These are phyloP conservation scores for Puntigrus tetrazona DNA, from an alignment of 2,113 vertebrate genomes.

Conservation along the genomic window DNA sequence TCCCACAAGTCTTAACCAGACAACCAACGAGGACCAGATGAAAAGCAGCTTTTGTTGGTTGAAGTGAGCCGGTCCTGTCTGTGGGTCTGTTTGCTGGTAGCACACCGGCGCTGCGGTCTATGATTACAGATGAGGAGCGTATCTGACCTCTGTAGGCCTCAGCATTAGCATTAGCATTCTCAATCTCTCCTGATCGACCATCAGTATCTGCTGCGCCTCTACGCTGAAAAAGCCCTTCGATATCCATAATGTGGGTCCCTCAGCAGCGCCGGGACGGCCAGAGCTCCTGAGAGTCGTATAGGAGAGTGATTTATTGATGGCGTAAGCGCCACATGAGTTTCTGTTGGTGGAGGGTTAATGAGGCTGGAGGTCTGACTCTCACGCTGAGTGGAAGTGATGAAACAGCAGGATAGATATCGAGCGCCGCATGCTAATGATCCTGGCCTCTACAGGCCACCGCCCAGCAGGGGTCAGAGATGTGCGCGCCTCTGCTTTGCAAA, in stretches of 20 bases:
- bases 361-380: not conserved
- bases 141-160: not conserved
- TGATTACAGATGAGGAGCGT: not conserved
- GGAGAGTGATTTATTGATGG: constrained; percentile 25
- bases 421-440: constrained; percentile 35
- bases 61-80: not conserved
- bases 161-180: constrained; percentile 2
- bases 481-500: not conserved
- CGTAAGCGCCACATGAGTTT: not conserved
- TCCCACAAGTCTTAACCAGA: too few relatives aligned
- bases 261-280: not conserved
- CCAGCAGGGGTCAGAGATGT: not conserved
- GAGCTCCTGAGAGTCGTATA: constrained; percentile 24
- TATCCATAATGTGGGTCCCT: not conserved
- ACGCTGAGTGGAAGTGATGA: constrained; percentile 42
- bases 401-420: constrained; percentile 48
- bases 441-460: not conserved
- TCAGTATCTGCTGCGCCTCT: not conserved
- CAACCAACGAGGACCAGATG: not conserved
- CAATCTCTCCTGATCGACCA: not conserved
- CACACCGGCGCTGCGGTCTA: not conserved
- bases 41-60: not conserved
- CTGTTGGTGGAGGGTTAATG: not conserved
- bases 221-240: not conserved
- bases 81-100: not conserved